Percentiles rank a stretch among this genome's conserved stretches.
phyloP scores from a whole-genome alignment of 2,888 invertebrate genomes.

The Acanthosepion lycidas region DNA sequence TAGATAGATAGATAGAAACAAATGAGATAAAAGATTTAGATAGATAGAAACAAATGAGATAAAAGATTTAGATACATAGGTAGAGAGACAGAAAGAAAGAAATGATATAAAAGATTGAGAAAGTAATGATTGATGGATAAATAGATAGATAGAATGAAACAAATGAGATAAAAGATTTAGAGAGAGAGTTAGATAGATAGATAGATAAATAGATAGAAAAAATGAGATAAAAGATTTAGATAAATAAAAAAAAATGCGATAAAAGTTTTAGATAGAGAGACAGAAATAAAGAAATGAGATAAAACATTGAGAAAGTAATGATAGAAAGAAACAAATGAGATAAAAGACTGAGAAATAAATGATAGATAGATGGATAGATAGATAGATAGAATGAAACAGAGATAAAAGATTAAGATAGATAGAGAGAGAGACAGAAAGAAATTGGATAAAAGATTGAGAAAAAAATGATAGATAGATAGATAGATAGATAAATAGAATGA shows the following conservation, averaged over 20 bases:
- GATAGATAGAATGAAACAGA: neutral
- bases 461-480: neutral
- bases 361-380: neutral
- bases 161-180: too few relatives aligned
- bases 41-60: neutral
- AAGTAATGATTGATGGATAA: neutral
- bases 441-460: too few relatives aligned
- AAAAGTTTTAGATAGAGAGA: neutral
- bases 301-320: neutral
- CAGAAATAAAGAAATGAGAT: neutral
- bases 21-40: too few relatives aligned
- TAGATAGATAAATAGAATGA: neutral
- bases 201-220: too few relatives aligned
- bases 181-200: too few relatives aligned
- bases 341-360: neutral
- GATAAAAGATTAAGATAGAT: neutral
- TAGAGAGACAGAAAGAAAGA: neutral
- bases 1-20: neutral
- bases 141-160: too few relatives aligned
- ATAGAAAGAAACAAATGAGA: neutral
- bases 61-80: neutral
- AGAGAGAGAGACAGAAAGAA: neutral
- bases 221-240: too few relatives aligned
- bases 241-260: too few relatives aligned
- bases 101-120: neutral